A percentile compares a stretch with the other conserved stretches of the same genome.
Conservation (phyloP, 1,140 invertebrate species). For the Anastrepha ludens region DNA sequence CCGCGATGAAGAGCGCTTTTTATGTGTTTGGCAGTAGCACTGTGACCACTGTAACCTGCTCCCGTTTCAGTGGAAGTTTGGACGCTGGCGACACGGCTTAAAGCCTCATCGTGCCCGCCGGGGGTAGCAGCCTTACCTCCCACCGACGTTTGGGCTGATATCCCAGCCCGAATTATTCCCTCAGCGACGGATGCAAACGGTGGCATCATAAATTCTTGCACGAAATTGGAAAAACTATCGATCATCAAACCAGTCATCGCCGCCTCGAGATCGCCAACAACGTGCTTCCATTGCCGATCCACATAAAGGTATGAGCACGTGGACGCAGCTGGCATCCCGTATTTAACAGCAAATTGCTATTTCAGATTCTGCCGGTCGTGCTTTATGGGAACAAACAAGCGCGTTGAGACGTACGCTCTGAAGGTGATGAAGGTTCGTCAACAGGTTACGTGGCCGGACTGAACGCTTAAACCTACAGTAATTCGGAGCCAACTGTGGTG, state of each 20-base stretch:
- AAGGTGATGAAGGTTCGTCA: neutral
- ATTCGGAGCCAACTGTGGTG: neutral
- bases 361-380: too few species aligned
- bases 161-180: too few species aligned
- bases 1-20: too few species aligned
- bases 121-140: too few species aligned
- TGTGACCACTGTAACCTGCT: too few species aligned
- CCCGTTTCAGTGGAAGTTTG: too few species aligned
- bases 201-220: too few species aligned
- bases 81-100: too few species aligned
- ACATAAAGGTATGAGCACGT: neutral
- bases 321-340: neutral
- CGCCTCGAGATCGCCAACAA: neutral
- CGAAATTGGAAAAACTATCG: neutral
- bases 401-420: neutral
- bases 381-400: neutral
- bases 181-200: neutral
- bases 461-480: neutral
- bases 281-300: neutral
- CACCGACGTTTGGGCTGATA: too few species aligned
- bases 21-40: too few species aligned
- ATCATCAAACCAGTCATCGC: neutral
- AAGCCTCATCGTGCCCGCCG: too few species aligned
- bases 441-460: neutral
- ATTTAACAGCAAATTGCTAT: neutral